Conservation (phyloP, 1,140 invertebrate genomes). For the Bombus ignitus region DNA sequence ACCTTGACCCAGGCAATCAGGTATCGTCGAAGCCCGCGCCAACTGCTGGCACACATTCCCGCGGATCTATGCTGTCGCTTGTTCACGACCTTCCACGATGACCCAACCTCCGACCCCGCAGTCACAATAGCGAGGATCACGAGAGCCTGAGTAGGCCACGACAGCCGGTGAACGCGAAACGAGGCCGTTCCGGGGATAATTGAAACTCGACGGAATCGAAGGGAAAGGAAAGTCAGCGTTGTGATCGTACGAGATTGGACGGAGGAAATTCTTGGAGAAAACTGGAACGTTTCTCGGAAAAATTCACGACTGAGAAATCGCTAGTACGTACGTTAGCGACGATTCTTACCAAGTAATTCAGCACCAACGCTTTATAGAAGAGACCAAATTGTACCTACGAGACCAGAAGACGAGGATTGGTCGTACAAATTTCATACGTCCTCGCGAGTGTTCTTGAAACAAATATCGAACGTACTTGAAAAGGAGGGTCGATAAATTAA, state of each 20-base stretch:
- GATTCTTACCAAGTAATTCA: neutral
- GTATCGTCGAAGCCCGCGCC: slow-evolving; percentile 65
- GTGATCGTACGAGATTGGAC: neutral
- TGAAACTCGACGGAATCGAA: slow-evolving; percentile 18
- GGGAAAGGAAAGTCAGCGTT: neutral
- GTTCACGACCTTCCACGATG: slow-evolving; percentile 54
- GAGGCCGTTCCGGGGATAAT: slow-evolving; percentile 30
- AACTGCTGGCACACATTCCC: slow-evolving; percentile 74
- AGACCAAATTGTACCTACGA: too few species aligned
- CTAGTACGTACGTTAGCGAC: neutral
- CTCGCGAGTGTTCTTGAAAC: too few species aligned
- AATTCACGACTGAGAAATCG: neutral
- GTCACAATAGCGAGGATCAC: slow-evolving; percentile 51
- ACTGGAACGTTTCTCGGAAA: neutral
- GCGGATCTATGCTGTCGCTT: slow-evolving; percentile 50
- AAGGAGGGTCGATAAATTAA: too few species aligned
- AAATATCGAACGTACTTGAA: too few species aligned
- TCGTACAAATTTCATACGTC: too few species aligned
- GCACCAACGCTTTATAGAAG: neutral
- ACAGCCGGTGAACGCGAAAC: slow-evolving; percentile 29
- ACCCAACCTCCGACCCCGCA: slow-evolving; percentile 54
- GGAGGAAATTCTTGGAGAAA: neutral
- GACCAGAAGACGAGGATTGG: too few species aligned
- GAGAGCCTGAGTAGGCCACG: slow-evolving; percentile 44
- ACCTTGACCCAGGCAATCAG: slow-evolving; percentile 75